Evolutionary conservation across 1,140 invertebrate species (phyloP).

Genomic region (Archegozetes longisetosus): DNA sequence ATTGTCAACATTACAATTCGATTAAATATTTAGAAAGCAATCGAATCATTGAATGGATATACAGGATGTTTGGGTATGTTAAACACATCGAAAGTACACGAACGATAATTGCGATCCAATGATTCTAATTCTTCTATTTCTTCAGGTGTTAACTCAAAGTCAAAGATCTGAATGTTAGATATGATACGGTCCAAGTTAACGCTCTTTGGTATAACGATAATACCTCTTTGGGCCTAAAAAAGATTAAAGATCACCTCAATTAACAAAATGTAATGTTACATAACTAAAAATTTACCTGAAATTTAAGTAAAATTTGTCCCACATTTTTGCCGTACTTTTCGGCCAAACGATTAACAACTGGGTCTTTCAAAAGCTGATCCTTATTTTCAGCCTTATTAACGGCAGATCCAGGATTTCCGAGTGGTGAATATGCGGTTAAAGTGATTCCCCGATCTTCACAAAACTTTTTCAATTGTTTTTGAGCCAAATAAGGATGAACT

Average conservation of each 20-base stretch:
- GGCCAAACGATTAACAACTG: conserved; percentile 5
- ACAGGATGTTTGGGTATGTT: conserved; percentile 4
- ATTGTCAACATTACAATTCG: no score
- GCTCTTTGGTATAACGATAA: conserved; percentile 57
- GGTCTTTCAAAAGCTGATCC: conserved; percentile 4
- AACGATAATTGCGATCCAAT: conserved; percentile 17
- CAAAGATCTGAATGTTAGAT: conserved; percentile 49
- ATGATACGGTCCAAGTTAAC: conserved; percentile 45
- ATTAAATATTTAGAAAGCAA: background rate
- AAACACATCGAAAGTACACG: conserved; percentile 15
- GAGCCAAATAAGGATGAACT: conserved; percentile 25
- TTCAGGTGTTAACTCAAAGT: conserved; percentile 47
- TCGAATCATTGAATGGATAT: conserved; percentile 15
- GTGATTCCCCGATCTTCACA: conserved; percentile 26
- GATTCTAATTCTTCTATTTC: conserved; percentile 37
- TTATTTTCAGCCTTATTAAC: conserved; percentile 8
- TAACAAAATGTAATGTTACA: background rate
- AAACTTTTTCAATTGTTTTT: conserved; percentile 23
- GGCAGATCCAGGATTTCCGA: conserved; percentile 28
- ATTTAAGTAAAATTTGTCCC: conserved; percentile 13
- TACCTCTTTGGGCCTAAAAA: conserved; percentile 45
- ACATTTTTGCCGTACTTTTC: conserved; percentile 10
- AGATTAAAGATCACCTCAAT: background rate
- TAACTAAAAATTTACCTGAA: conserved; percentile 2
- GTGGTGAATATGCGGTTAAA: conserved; percentile 29